Evolutionary conservation across 2,888 invertebrate species (phyloP).

Genomic region (Xiphydria camelus): DNA sequence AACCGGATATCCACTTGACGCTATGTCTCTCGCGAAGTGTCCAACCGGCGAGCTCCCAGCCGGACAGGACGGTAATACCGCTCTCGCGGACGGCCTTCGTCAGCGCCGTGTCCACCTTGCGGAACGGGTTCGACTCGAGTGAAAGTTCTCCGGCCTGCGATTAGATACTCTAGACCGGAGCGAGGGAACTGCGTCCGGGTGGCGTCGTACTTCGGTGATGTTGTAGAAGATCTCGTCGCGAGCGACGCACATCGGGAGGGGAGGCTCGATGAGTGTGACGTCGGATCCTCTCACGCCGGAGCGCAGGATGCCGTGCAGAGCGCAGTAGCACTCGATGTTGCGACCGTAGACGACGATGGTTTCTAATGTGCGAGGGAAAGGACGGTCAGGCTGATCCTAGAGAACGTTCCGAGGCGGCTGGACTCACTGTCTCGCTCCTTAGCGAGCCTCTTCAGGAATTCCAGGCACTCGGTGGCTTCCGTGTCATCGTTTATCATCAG

Average conservation of each 20-base stretch:
- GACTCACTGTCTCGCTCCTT: too few relatives aligned
- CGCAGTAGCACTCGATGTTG: constrained; percentile 68
- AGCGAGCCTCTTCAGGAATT: constrained; percentile 36
- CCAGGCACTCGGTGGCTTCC: constrained; percentile 58
- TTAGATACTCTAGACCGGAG: too few relatives aligned
- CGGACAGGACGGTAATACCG: constrained; percentile 60
- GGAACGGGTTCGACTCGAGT: constrained; percentile 1
- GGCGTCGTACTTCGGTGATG: constrained; percentile 57
- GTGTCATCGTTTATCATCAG: constrained; percentile 65
- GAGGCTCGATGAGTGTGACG: constrained; percentile 67
- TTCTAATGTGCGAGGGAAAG: too few relatives aligned
- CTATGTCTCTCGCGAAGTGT: constrained; percentile 37
- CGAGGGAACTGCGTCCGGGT: too few relatives aligned
- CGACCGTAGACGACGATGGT: constrained; percentile 70
- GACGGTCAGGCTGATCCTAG: too few relatives aligned
- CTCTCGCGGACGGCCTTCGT: constrained; percentile 53
- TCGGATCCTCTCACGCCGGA: constrained; percentile 62
- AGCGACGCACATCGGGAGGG: constrained; percentile 41
- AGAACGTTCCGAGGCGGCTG: too few relatives aligned
- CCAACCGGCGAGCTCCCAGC: constrained; percentile 65
- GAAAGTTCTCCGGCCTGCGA: neutral
- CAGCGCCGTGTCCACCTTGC: constrained; percentile 62
- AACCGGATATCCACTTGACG: constrained; percentile 47
- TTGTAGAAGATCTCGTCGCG: constrained; percentile 41
- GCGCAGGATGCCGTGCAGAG: constrained; percentile 66